Base-by-base conservation (phyloP, 1,140 invertebrate species). In the Protaetia brevitarsis region DNA sequence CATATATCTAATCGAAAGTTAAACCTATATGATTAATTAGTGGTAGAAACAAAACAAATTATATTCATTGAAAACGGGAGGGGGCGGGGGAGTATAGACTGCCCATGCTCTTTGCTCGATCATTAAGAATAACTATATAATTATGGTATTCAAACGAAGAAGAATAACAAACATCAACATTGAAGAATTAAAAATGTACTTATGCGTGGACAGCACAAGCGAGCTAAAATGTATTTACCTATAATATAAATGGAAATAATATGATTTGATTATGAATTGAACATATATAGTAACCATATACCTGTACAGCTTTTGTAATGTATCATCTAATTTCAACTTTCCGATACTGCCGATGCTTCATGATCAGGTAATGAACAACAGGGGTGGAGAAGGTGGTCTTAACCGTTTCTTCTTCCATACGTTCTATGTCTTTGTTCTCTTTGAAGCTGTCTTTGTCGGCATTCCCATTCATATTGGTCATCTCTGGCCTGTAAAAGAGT, bases 381-480 rank as follows among this genome's bases (percentile, higher is more conserved):
- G 92, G 91, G 92, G 92, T 27, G 94, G 93, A 58, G 93, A 94
- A 0, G 89, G 87, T 0, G 89, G 88, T 26, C 90, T 83, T 51
- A 90, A 81, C 61, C 88, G 81, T 73, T 93, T 93, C 91, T 72
- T 91, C 86, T 73, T 92, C 89, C 68, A 93, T 83, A 66, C 90
- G 81, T 79, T 94, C 90, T 79, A 73, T 95, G 93, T 11, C 92
- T 81, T 74, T 89, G 87, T 76, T 95, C 91, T 51, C 93, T 81
- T 73, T 92, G 88, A 63, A 93, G 71, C 71, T 91, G 88, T 34
- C 93, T 79, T 78, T 95, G 91, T 67, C 88, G 85, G 71, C 92
- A 95, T 76, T 97, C 94, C 85, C 87, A 96, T 76, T 97, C 94
- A 72, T 92, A 93, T 74, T 95, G 90, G 81, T 97, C 95, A 77